A percentile compares a stretch with the other conserved stretches of the same genome.
Conservation (phyloP, 64 coral and sea anemone genomes). For the Montipora efflorescens region DNA sequence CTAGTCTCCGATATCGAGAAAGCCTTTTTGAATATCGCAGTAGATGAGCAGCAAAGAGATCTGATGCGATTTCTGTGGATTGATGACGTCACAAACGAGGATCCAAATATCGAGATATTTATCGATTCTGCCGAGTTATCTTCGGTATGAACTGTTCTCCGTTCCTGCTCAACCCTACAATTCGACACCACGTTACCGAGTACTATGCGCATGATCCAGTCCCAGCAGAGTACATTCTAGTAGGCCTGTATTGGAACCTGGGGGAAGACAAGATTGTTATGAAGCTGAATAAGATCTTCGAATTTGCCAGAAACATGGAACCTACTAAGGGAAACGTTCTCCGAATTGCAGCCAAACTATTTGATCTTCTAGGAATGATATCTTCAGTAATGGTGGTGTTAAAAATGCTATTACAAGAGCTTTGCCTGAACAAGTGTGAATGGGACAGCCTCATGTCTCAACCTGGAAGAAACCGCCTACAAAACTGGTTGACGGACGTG, state of each 20-base stretch:
- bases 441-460: slow-evolving; percentile 12
- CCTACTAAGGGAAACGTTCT: slow-evolving; percentile 37
- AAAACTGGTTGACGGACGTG: slow-evolving; percentile 35
- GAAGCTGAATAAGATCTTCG: slow-evolving; percentile 24
- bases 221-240: too few relatives aligned
- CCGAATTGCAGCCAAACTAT: slow-evolving; percentile 33
- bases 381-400: slow-evolving; percentile 27
- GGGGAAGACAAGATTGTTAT: slow-evolving; percentile 19
- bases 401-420: slow-evolving; percentile 49
- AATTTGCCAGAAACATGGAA: slow-evolving; percentile 44
- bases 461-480: background rate
- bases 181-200: too few relatives aligned
- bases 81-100: background rate
- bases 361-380: slow-evolving; percentile 32
- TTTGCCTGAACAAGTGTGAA: slow-evolving; percentile 32
- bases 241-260: background rate
- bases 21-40: slow-evolving; percentile 43
- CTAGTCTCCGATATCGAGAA: slow-evolving; percentile 48
- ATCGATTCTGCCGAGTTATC: too few relatives aligned
- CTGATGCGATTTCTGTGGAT: slow-evolving; percentile 59
- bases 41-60: slow-evolving; percentile 35
- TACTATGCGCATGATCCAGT: too few relatives aligned
- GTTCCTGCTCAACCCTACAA: too few relatives aligned
- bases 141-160: too few relatives aligned
- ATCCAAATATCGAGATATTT: too few relatives aligned